phyloP scores from a whole-genome alignment of 2,797 vertebrate genomes.

The Thamnophis elegans region DNA sequence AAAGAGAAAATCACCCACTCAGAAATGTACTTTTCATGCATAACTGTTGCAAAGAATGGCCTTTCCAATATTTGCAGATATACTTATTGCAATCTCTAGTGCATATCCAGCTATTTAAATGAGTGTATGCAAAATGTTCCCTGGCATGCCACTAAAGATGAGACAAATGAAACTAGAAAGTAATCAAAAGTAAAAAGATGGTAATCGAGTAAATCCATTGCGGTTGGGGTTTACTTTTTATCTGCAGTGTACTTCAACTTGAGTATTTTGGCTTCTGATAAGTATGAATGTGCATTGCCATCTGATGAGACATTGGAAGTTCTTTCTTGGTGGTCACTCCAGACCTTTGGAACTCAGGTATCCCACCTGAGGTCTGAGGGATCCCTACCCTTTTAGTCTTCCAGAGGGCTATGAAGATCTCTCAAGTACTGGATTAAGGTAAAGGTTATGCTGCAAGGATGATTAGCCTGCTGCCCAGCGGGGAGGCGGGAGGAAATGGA shows the following conservation, averaged over 20 bases:
- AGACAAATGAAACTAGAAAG: conserved; percentile 64
- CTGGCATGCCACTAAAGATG: conserved; percentile 61
- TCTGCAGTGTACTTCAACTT: conserved; percentile 15
- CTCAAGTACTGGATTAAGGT: not conserved
- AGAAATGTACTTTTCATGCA: not conserved
- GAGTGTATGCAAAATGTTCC: conserved; percentile 55
- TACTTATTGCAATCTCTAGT: not conserved
- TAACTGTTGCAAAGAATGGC: not conserved
- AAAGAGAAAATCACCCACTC: not conserved
- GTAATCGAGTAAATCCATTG: conserved; percentile 49
- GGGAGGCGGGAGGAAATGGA: fast-evolving
- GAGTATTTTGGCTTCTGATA: conserved; percentile 35
- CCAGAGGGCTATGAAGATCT: not conserved
- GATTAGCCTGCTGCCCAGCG: not conserved
- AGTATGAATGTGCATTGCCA: not conserved
- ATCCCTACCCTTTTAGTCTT: not conserved
- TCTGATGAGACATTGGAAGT: not conserved
- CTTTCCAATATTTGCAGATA: not conserved
- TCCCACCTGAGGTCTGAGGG: not conserved
- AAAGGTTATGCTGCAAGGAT: not conserved
- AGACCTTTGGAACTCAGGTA: not conserved
- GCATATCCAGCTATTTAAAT: conserved; percentile 36
- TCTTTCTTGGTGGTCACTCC: not conserved
- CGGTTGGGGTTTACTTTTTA: conserved; percentile 43
- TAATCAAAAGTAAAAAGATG: conserved; percentile 62